Conservation (phyloP, 2,888 invertebrate genomes). For the Neoscelio sp. region DNA sequence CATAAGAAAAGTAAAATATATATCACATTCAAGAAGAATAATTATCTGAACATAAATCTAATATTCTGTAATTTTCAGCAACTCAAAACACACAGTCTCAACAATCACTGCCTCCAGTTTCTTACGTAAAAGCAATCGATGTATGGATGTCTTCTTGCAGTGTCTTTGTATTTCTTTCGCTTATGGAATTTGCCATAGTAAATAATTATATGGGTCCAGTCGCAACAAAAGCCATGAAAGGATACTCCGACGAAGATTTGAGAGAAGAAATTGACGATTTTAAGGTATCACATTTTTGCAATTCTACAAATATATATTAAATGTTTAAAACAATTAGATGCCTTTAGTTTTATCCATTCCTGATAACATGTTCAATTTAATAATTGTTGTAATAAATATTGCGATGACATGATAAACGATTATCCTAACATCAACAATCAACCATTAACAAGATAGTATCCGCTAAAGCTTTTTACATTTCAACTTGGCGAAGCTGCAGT, state of each 20-base stretch:
- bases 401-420: too few species aligned
- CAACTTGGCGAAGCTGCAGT: too few species aligned
- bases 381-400: too few species aligned
- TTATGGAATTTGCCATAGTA: conserved; percentile 95
- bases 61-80: too few species aligned
- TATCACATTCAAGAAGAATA: neutral
- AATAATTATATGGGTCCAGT: conserved; percentile 95
- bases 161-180: conserved; percentile 94
- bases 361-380: too few species aligned
- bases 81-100: conserved; percentile 97
- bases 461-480: too few species aligned
- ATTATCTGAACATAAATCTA: too few species aligned
- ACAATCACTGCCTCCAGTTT: conserved; percentile 94
- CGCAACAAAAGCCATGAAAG: conserved; percentile 95
- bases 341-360: too few species aligned
- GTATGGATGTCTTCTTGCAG: conserved; percentile 97
- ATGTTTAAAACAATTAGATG: neutral
- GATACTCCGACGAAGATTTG: conserved; percentile 94
- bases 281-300: conserved; percentile 85
- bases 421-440: too few species aligned
- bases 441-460: too few species aligned
- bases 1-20: too few species aligned
- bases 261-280: conserved; percentile 89
- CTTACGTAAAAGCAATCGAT: conserved; percentile 96
- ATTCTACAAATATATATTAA: neutral